Conservation (phyloP, 2,113 vertebrate species). For the Mus spicilegus region DNA sequence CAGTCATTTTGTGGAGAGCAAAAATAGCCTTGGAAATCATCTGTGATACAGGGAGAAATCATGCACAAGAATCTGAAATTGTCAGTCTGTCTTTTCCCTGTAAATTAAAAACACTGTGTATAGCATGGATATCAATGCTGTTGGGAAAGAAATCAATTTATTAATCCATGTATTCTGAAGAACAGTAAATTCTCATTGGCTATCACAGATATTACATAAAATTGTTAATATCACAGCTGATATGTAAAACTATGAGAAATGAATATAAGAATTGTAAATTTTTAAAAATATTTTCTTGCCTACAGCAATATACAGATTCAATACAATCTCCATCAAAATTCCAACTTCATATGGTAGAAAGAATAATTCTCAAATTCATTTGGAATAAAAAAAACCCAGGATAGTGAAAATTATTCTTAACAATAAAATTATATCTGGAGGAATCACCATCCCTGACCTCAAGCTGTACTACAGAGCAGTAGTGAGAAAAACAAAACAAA, state of each 20-base stretch:
- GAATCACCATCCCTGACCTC: too few species aligned
- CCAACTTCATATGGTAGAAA: too few species aligned
- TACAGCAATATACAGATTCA: too few species aligned
- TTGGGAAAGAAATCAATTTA: conserved; percentile 50
- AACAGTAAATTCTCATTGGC: neutral
- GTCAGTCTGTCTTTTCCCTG: conserved; percentile 14
- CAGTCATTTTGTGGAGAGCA: neutral
- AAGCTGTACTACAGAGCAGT: too few species aligned
- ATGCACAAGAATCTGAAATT: conserved; percentile 17
- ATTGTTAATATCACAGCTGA: neutral
- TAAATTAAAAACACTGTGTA: conserved; percentile 33
- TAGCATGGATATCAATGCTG: neutral
- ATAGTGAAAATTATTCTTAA: too few species aligned
- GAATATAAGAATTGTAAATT: conserved; percentile 39
- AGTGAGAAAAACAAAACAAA: too few species aligned
- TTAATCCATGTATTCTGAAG: conserved; percentile 22
- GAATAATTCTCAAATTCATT: too few species aligned
- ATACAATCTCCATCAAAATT: too few species aligned
- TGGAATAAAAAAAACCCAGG: too few species aligned
- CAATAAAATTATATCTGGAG: too few species aligned
- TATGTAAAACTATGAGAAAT: neutral
- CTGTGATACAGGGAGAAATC: neutral
- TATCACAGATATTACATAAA: neutral
- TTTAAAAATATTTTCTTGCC: neutral
- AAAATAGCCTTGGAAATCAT: neutral